phyloP scores from a whole-genome alignment of 2,113 vertebrate genomes.

The Motacilla tschutschensis region DNA sequence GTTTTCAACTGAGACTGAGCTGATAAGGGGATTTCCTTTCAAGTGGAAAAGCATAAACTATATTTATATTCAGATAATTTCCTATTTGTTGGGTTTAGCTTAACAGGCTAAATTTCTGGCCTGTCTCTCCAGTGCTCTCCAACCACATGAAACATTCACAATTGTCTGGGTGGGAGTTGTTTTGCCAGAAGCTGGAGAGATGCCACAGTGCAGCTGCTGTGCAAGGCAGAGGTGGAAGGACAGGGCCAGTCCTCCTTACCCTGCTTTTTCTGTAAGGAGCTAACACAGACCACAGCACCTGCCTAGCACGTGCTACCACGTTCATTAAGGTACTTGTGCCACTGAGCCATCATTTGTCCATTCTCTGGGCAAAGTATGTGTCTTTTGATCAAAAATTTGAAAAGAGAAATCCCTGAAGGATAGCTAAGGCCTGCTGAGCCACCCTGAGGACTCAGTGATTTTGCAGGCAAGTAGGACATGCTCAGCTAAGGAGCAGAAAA shows the following conservation, averaged over 20 bases:
- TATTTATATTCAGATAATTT: conserved; percentile 54
- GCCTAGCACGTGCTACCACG: not conserved
- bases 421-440: not conserved
- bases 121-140: not conserved
- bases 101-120: conserved; percentile 28
- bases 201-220: not conserved
- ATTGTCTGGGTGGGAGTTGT: not conserved
- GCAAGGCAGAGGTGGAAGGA: conserved; percentile 21
- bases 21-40: conserved; percentile 61
- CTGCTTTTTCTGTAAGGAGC: not conserved
- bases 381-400: not conserved
- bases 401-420: not conserved
- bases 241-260: not conserved
- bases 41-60: conserved; percentile 43
- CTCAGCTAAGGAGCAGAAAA: not conserved
- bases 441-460: not conserved
- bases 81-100: conserved; percentile 14
- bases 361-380: not conserved
- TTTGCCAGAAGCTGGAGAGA: conserved; percentile 33
- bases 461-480: not conserved
- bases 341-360: not conserved
- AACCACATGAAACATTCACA: conserved; percentile 1
- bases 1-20: conserved; percentile 41
- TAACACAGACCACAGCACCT: not conserved
- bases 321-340: not conserved